Conservation (phyloP, 1,140 invertebrate genomes). For the Solen grandis region DNA sequence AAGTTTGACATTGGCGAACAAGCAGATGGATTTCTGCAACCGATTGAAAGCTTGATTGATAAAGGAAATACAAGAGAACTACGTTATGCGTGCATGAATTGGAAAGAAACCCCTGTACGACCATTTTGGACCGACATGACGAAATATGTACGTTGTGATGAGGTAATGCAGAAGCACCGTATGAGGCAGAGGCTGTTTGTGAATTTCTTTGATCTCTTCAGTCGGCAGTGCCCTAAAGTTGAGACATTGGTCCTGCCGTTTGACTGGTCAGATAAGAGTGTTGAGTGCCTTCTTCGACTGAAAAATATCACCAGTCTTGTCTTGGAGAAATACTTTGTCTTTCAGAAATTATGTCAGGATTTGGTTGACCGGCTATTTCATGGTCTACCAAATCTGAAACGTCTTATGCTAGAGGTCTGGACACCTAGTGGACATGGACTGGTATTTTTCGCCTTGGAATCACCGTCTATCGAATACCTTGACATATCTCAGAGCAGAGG, state of each 20-base stretch:
- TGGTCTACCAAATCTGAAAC: constrained; percentile 62
- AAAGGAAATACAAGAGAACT: constrained; percentile 61
- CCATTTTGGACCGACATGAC: constrained; percentile 70
- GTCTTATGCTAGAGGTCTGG: constrained; percentile 77
- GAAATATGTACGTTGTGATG: constrained; percentile 55
- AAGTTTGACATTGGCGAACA: constrained; percentile 76
- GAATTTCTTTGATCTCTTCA: constrained; percentile 75
- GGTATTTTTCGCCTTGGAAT: constrained; percentile 63
- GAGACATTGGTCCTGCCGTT: constrained; percentile 76
- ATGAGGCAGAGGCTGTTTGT: constrained; percentile 73
- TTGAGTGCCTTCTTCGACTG: constrained; percentile 69
- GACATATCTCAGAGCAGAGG: constrained; percentile 77
- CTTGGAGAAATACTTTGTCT: constrained; percentile 78
- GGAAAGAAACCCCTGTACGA: constrained; percentile 77
- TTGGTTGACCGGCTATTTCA: constrained; percentile 66
- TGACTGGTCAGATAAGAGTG: constrained; percentile 76
- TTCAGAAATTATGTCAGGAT: constrained; percentile 69
- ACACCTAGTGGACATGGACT: constrained; percentile 72
- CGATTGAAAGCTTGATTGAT: constrained; percentile 67
- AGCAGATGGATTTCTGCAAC: constrained; percentile 68
- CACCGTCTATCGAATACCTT: constrained; percentile 70
- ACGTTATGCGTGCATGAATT: constrained; percentile 73
- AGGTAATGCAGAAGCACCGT: constrained; percentile 69
- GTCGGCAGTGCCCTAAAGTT: constrained; percentile 65
- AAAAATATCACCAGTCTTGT: constrained; percentile 72